Evolutionary conservation across 1,140 invertebrate genomes (phyloP).

Genomic region (Pseudomyrmex cubaensis): DNA sequence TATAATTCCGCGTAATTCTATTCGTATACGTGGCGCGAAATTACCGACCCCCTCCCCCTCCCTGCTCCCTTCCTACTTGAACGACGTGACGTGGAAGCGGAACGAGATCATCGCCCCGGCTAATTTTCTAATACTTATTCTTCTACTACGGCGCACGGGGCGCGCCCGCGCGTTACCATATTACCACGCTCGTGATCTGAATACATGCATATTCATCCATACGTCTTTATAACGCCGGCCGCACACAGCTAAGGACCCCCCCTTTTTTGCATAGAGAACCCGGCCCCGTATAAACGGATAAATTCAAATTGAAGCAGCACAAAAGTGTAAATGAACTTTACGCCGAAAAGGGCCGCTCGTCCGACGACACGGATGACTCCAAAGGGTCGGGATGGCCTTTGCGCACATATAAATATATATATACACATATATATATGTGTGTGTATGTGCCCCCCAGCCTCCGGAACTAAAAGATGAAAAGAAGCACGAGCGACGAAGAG

Average conservation of each 20-base stretch:
- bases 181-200: constrained; percentile 57
- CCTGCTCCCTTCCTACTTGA: neutral
- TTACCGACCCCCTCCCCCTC: neutral
- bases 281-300: constrained; percentile 56
- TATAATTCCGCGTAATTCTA: constrained; percentile 55
- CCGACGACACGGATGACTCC: constrained; percentile 46
- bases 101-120: constrained; percentile 50
- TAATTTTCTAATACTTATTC: constrained; percentile 63
- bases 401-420: constrained; percentile 20
- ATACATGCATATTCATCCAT: constrained; percentile 61
- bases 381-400: constrained; percentile 51
- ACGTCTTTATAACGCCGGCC: constrained; percentile 54
- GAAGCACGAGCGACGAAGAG: constrained; percentile 33
- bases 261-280: constrained; percentile 54
- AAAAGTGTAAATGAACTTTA: constrained; percentile 60
- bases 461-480: constrained; percentile 60
- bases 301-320: constrained; percentile 61
- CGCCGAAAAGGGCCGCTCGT: constrained; percentile 54
- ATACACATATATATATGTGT: no score
- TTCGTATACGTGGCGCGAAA: constrained; percentile 51
- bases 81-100: constrained; percentile 54
- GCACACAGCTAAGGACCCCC: constrained; percentile 36
- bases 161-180: constrained; percentile 52
- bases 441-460: neutral
- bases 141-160: constrained; percentile 46